phyloP scores from a whole-genome alignment of 2,113 vertebrate genomes.

The Onychostoma macrolepis region DNA sequence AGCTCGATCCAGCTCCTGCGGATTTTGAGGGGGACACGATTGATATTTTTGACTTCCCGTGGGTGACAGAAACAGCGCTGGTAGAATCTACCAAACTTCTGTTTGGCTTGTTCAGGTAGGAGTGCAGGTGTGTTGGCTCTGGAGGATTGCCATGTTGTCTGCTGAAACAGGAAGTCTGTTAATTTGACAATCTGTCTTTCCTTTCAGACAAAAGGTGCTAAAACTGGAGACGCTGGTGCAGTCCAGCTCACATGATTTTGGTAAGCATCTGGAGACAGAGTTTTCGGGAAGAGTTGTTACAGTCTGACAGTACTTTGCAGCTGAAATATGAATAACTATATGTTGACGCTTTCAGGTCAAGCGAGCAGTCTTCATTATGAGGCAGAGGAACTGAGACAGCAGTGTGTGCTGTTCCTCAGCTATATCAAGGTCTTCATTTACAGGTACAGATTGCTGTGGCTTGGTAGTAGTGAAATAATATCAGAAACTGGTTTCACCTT shows the following conservation, averaged over 20 bases:
- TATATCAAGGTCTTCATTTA: conserved; percentile 93
- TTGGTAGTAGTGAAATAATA: not conserved
- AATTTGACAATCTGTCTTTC: conserved; percentile 57
- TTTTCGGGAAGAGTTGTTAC: not conserved
- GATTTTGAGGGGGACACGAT: conserved; percentile 86
- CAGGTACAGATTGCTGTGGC: conserved; percentile 76
- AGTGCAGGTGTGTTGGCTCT: conserved; percentile 35
- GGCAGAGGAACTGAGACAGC: conserved; percentile 84
- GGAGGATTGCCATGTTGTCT: conserved; percentile 32
- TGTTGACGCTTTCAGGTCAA: conserved; percentile 79
- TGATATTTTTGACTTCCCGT: conserved; percentile 91
- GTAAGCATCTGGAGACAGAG: conserved; percentile 76
- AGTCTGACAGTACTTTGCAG: not conserved
- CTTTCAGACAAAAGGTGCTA: conserved; percentile 85
- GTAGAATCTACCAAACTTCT: conserved; percentile 87
- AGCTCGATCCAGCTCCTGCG: conserved; percentile 88
- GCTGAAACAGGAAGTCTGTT: conserved; percentile 36
- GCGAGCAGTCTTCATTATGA: conserved; percentile 84
- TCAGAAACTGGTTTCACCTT: not conserved
- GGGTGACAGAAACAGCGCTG: conserved; percentile 92
- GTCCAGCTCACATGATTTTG: conserved; percentile 85
- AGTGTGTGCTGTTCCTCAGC: conserved; percentile 88
- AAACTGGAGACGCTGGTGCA: conserved; percentile 84
- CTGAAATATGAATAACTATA: not conserved
- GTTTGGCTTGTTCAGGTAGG: conserved; percentile 91